Percentiles rank a stretch among this genome's conserved stretches.
Evolutionary conservation across 2,888 invertebrate species (phyloP).

Genomic region (Amblyteles armatorius): DNA sequence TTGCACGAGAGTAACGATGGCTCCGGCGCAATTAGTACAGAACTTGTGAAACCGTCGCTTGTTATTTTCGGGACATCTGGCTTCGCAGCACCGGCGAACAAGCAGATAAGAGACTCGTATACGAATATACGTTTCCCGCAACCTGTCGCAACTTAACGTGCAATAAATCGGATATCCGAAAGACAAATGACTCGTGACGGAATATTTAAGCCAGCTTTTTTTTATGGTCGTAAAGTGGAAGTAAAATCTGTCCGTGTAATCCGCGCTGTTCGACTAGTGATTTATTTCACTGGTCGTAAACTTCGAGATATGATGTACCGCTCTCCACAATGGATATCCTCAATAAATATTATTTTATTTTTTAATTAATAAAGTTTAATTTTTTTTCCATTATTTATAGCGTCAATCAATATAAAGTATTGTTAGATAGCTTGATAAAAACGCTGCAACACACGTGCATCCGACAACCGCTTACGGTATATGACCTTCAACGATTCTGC

Average conservation of each 20-base stretch:
- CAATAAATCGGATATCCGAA: background rate
- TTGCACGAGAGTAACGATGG: background rate
- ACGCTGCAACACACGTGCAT: background rate
- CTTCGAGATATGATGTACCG: too few relatives aligned
- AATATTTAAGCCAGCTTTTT: background rate
- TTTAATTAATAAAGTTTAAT: background rate
- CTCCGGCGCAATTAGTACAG: slow-evolving; percentile 1
- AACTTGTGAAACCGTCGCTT: background rate
- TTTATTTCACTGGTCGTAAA: too few relatives aligned
- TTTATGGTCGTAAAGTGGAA: too few relatives aligned
- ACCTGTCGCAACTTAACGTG: background rate
- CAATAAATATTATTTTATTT: background rate
- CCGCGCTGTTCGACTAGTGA: too few relatives aligned
- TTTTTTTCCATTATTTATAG: background rate
- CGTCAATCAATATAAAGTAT: background rate
- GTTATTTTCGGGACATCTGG: background rate
- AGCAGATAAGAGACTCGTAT: background rate
- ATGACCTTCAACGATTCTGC: background rate
- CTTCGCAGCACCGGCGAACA: background rate
- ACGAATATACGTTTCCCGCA: background rate
- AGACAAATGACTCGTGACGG: background rate
- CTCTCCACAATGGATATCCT: background rate
- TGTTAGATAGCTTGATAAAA: background rate
- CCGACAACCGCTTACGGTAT: background rate
- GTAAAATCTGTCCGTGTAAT: too few relatives aligned